Conservation (phyloP, 2,888 invertebrate species). For the Rotaria socialis region DNA sequence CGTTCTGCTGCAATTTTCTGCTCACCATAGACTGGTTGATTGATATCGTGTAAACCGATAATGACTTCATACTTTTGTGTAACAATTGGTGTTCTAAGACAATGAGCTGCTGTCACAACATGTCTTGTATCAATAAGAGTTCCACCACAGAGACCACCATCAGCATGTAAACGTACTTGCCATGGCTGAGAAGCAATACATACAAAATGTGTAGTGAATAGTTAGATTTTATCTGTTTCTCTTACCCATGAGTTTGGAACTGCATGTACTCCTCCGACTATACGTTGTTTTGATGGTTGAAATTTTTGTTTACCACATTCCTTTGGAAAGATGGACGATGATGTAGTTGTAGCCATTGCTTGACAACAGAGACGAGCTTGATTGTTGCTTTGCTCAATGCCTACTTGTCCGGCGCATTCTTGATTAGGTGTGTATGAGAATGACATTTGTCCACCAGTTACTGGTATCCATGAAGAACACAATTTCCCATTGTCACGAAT, state of each 20-base stretch:
- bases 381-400: too few species aligned
- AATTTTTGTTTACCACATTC: background rate
- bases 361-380: too few species aligned
- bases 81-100: background rate
- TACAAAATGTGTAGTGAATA: background rate
- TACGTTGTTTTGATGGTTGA: background rate
- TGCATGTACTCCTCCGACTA: background rate
- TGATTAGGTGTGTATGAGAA: too few species aligned
- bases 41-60: background rate
- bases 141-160: slow-evolving; percentile 1
- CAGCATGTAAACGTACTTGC: background rate
- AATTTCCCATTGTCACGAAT: background rate
- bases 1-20: background rate
- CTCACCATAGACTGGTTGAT: background rate
- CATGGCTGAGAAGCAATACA: background rate
- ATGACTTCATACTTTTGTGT: background rate
- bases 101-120: background rate
- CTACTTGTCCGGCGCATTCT: too few species aligned
- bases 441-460: background rate
- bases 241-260: background rate
- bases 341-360: too few species aligned
- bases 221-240: background rate
- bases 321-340: background rate
- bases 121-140: slow-evolving; percentile 2
- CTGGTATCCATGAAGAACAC: background rate